Percentiles rank a stretch among this genome's conserved stretches.
These are phyloP conservation scores for Pelagia noctiluca DNA, from an alignment of 30 jellyfish, hydroid and myxozoan species.

Conservation along the genomic window DNA sequence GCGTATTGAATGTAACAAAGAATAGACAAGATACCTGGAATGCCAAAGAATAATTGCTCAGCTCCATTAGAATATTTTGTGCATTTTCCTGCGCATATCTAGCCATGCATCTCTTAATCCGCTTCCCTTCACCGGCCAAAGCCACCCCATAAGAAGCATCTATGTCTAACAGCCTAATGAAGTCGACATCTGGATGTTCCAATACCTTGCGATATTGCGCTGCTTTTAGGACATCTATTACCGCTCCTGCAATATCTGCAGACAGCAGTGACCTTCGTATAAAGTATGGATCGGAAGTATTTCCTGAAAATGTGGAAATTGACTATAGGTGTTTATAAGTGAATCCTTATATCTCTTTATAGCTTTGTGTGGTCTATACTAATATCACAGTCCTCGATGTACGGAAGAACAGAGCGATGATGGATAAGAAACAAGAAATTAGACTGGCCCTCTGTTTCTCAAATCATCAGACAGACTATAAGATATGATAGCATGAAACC, in stretches of 20 bases:
- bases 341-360: not conserved
- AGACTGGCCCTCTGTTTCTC: too few relatives aligned
- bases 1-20: too few relatives aligned
- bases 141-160: slow-evolving; percentile 61
- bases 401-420: too few relatives aligned
- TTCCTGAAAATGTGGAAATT: slow-evolving; percentile 8
- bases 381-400: too few relatives aligned
- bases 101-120: slow-evolving; percentile 17
- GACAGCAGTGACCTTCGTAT: slow-evolving; percentile 27
- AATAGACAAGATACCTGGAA: slow-evolving; percentile 35
- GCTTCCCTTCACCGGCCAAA: slow-evolving; percentile 49
- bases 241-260: slow-evolving; percentile 36
- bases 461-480: too few relatives aligned
- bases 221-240: slow-evolving; percentile 32
- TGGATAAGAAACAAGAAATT: too few relatives aligned
- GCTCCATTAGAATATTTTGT: slow-evolving; percentile 14
- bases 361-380: too few relatives aligned
- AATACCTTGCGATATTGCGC: slow-evolving; percentile 18
- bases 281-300: slow-evolving; percentile 39
- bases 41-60: not conserved
- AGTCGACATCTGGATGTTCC: slow-evolving; percentile 10
- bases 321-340: not conserved
- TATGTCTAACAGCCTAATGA: not conserved
- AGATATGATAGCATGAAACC: too few relatives aligned
- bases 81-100: slow-evolving; percentile 34